These are phyloP conservation scores for Papilio glaucus DNA, from an alignment of 1,140 invertebrate genomes.

Conservation along the genomic window DNA sequence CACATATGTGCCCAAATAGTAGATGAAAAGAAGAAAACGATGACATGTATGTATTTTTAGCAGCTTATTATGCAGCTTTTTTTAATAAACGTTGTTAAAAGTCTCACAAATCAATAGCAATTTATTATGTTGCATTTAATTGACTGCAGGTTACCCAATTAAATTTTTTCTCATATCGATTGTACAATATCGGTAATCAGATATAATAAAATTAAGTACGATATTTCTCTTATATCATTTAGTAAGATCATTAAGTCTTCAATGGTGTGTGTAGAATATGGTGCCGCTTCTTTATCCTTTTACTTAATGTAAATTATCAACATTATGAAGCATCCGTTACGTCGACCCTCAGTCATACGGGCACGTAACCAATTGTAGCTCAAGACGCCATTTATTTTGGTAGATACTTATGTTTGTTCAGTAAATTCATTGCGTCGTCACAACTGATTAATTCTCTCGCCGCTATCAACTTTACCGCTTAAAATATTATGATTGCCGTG, in stretches of 20 bases:
- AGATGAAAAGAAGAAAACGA: too few relatives aligned
- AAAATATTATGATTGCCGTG: conserved; percentile 25
- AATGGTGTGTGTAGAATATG: conserved; percentile 15
- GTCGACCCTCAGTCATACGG: neutral
- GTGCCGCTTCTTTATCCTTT: neutral
- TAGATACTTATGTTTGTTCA: conserved; percentile 7
- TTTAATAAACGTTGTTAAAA: neutral
- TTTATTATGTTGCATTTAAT: neutral
- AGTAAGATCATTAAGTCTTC: conserved; percentile 44
- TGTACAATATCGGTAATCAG: conserved; percentile 15
- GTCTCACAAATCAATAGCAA: neutral
- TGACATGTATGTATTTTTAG: too few relatives aligned
- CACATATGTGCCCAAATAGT: too few relatives aligned
- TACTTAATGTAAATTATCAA: conserved; percentile 28
- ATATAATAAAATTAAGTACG: conserved; percentile 37
- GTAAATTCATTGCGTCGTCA: conserved; percentile 17
- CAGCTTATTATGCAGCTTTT: too few relatives aligned
- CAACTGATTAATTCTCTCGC: conserved; percentile 22
- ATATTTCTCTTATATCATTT: conserved; percentile 38
- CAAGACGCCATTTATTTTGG: conserved; percentile 6
- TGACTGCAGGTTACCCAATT: neutral
- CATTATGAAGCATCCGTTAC: conserved; percentile 16
- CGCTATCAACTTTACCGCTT: conserved; percentile 8
- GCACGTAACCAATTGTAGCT: conserved; percentile 9
- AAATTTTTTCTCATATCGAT: neutral